Evolutionary conservation across 2,888 invertebrate species (phyloP).

Genomic region (Scaptomyza cyrtandrae): DNA sequence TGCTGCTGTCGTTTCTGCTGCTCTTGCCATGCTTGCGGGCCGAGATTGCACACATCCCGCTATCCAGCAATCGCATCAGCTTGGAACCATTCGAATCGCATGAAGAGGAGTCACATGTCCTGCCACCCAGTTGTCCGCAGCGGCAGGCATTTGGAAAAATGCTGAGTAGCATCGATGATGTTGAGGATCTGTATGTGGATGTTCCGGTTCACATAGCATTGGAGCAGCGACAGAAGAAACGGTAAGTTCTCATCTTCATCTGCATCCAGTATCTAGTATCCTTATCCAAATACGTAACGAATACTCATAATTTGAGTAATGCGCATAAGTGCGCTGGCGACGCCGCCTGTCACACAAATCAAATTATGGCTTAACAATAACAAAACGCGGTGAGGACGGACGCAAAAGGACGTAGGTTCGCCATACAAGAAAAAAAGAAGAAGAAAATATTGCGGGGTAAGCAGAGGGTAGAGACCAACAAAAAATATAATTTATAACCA

Average conservation of each 20-base stretch:
- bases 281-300: not conserved
- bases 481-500: slow-evolving; percentile 73
- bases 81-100: slow-evolving; percentile 27
- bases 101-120: slow-evolving; percentile 13
- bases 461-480: slow-evolving; percentile 44
- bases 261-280: not conserved
- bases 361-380: slow-evolving; percentile 69
- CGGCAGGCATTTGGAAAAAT: slow-evolving; percentile 67
- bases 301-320: slow-evolving; percentile 47
- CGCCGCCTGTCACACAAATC: slow-evolving; percentile 73
- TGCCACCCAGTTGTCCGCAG: slow-evolving; percentile 51
- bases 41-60: slow-evolving; percentile 53
- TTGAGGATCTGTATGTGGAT: slow-evolving; percentile 83
- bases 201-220: slow-evolving; percentile 82
- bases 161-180: slow-evolving; percentile 81
- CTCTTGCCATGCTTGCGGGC: slow-evolving; percentile 47
- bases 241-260: slow-evolving; percentile 70
- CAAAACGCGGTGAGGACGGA: slow-evolving; percentile 35
- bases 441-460: not conserved
- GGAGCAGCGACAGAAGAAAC: slow-evolving; percentile 81
- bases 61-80: slow-evolving; percentile 58
- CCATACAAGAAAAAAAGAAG: too few species aligned
- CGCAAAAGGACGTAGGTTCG: slow-evolving; percentile 10
- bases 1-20: slow-evolving; percentile 28
- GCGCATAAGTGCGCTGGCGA: slow-evolving; percentile 70